Conservation (phyloP, 2,797 vertebrate species). For the Callimico goeldii region DNA sequence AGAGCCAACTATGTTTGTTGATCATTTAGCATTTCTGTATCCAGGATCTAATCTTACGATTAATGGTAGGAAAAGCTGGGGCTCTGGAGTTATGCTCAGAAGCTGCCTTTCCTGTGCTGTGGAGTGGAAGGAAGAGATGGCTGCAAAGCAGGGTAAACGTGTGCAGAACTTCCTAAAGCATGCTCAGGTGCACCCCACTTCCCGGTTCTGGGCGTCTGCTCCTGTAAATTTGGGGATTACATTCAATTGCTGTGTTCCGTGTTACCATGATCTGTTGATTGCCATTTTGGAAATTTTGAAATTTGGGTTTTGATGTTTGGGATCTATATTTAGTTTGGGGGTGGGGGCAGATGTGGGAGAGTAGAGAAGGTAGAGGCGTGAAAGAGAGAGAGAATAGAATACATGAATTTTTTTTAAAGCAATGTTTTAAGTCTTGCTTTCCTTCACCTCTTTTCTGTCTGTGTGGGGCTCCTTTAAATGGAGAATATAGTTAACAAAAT, state of each 20-base stretch:
- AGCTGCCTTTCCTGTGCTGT: constrained; percentile 86
- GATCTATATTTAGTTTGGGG: constrained; percentile 68
- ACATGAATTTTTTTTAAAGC: background rate
- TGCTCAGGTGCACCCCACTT: constrained; percentile 84
- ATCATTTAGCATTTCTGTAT: constrained; percentile 84
- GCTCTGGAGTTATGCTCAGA: constrained; percentile 75
- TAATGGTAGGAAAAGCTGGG: constrained; percentile 72
- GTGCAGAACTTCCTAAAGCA: constrained; percentile 80
- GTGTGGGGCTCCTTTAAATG: constrained; percentile 41
- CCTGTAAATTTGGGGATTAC: background rate
- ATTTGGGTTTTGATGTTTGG: constrained; percentile 30
- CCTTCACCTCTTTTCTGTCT: background rate
- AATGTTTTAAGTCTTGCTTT: constrained; percentile 34
- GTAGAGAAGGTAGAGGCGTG: constrained; percentile 31
- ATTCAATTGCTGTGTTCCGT: background rate
- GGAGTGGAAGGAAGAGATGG: constrained; percentile 85
- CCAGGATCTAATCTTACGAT: constrained; percentile 88
- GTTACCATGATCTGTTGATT: constrained; percentile 58
- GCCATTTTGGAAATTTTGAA: constrained; percentile 43
- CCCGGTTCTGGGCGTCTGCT: constrained; percentile 63
- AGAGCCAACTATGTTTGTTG: constrained; percentile 87
- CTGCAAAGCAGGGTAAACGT: constrained; percentile 80
- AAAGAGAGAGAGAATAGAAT: background rate
- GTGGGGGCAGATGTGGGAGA: constrained; percentile 48
- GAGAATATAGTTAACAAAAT: constrained; percentile 65